Base-by-base conservation (phyloP, 2,113 vertebrate genomes). In the Notarius lentiginosus region DNA sequence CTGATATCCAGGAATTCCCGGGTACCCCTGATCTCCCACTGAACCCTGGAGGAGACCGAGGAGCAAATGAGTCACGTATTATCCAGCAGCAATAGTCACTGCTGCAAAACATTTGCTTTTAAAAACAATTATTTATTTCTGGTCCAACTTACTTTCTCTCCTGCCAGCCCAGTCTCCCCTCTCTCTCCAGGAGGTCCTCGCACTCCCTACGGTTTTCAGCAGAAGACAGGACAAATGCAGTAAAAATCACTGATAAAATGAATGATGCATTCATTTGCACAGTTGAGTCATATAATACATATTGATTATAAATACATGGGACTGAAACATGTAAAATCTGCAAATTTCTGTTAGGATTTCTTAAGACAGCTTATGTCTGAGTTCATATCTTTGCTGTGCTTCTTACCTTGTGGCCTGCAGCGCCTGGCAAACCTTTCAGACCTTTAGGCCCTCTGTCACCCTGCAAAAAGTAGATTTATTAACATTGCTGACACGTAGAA, bases 341-440 rank as follows among this genome's bases (percentile, higher is more conserved):
- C 5, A 14, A 18, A 81, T 80, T 80, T n/a, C 10, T 22, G 17
- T 53, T 22, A 22, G 49, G 6, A 27, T 58, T 84, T 41, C 11
- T 24, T 20, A 41, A 58, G 20, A 41, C 56, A 47, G 10, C 8
- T 76, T 22, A 9, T 58, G 30, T 79, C 75, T 8, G 17, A 79
- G 60, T 51, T 30, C 20, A 12, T 22, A 18, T 20, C 34, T 68
- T 15, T 82, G 55, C 34, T 53, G 9, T 9, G 53, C 70, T 75
- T 18, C 84, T 89, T 91, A 96, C 95, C 95, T 95, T 96, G 88
- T 94, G 95, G 53, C 96, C 95, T 0, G 60, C 83, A 58, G 95
- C 93, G 58, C 95, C 96, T 88, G 87, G 88, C 88, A 96, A 91
- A 89, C 96, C 96, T 90, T 94, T 95, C 65, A 95, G 91, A 7